A percentile compares a stretch with the other conserved stretches of the same genome.
phyloP scores from a whole-genome alignment of 2,113 vertebrate genomes.

The Microtus pennsylvanicus region DNA sequence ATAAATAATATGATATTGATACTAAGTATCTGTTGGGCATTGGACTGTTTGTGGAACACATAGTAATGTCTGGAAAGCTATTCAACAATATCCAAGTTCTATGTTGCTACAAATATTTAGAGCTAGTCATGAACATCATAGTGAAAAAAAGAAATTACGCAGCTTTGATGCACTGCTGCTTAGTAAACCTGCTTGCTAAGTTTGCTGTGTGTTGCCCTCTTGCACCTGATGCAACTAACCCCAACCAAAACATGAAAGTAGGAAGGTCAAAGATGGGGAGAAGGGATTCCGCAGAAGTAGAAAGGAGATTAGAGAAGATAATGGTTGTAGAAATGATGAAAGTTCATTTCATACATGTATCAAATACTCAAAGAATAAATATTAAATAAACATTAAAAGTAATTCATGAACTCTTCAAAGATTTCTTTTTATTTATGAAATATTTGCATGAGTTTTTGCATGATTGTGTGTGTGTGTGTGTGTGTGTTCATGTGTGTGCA shows the following conservation, averaged over 20 bases:
- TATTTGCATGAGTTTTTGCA: neutral
- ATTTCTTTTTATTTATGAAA: neutral
- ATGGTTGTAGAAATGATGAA: neutral
- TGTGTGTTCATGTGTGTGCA: neutral
- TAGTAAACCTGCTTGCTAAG: neutral
- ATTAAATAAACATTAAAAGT: neutral
- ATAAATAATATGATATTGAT: neutral
- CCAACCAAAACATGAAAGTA: neutral
- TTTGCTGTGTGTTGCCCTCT: neutral
- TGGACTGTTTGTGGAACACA: neutral
- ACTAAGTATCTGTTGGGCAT: neutral
- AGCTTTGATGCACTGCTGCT: neutral
- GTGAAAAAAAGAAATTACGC: neutral
- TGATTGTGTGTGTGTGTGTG: neutral
- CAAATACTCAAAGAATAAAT: neutral
- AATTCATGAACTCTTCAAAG: neutral
- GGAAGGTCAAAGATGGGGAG: neutral
- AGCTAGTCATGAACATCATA: neutral
- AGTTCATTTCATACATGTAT: neutral
- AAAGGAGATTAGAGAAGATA: neutral
- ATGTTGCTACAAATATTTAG: neutral
- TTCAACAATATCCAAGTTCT: neutral
- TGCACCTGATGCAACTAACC: neutral
- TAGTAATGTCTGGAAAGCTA: neutral
- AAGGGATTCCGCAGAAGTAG: too few species aligned